Conservation (phyloP, 2,888 invertebrate genomes). For the Ectropis crepuscularia region DNA sequence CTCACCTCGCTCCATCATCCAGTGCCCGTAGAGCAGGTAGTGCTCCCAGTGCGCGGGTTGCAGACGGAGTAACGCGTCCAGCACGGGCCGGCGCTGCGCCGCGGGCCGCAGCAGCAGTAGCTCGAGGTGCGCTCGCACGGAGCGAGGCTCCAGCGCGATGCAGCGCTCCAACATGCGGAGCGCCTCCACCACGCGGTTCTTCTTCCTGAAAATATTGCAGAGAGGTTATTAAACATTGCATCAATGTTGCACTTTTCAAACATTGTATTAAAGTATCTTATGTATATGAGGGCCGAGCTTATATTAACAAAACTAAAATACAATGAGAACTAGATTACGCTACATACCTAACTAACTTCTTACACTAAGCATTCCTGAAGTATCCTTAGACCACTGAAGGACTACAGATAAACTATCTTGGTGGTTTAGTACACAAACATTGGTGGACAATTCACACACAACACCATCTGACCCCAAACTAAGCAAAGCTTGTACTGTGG, state of each 20-base stretch:
- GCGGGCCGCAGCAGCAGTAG: slow-evolving; percentile 83
- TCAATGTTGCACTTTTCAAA: neutral
- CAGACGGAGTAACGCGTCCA: slow-evolving; percentile 86
- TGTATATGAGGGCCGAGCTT: no score
- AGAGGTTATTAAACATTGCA: neutral
- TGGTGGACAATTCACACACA: no score
- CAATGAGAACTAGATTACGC: no score
- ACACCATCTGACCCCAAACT: no score
- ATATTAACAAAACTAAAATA: no score
- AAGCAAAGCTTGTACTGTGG: no score
- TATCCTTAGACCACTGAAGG: no score
- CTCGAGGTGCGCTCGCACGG: slow-evolving; percentile 89
- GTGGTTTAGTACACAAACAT: no score
- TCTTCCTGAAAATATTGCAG: slow-evolving; percentile 81
- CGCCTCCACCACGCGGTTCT: slow-evolving; percentile 87
- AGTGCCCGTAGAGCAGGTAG: slow-evolving; percentile 88
- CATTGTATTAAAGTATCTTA: no score
- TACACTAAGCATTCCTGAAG: no score
- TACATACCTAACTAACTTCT: no score
- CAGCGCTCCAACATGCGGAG: slow-evolving; percentile 88
- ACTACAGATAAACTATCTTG: no score
- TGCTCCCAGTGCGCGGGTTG: slow-evolving; percentile 89
- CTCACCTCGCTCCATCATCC: slow-evolving; percentile 87
- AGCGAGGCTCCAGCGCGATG: slow-evolving; percentile 87
- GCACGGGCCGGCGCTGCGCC: slow-evolving; percentile 79